Evolutionary conservation across 2,113 vertebrate species (phyloP).

Genomic region (Eclectus roratus): DNA sequence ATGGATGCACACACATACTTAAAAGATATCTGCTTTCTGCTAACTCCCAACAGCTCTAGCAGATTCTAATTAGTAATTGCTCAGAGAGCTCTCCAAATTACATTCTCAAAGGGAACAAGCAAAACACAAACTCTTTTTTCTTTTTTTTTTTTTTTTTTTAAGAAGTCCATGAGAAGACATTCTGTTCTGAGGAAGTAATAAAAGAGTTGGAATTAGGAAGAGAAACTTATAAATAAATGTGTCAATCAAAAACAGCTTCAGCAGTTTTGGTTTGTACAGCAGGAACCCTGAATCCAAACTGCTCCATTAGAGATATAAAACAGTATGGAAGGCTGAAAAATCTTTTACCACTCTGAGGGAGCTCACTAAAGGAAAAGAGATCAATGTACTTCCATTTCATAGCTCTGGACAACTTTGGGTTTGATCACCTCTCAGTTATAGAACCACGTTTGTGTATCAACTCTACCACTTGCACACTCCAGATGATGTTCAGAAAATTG

Average conservation of each 20-base stretch:
- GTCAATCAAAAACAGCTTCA: not conserved
- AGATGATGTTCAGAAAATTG: not conserved
- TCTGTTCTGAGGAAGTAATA: not conserved
- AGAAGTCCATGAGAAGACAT: not conserved
- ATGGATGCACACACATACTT: not conserved
- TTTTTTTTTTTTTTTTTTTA: not conserved
- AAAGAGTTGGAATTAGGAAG: not conserved
- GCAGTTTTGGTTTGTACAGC: not conserved
- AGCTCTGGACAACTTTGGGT: not conserved
- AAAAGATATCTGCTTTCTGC: not conserved
- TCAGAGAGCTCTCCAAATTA: not conserved
- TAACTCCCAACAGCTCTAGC: not conserved
- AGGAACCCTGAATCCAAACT: not conserved
- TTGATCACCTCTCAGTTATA: accelerated
- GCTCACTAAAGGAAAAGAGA: not conserved
- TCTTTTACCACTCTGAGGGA: not conserved
- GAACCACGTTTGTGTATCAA: not conserved
- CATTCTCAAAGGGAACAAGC: not conserved
- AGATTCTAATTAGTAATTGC: not conserved
- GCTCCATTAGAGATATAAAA: not conserved
- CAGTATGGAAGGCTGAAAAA: not conserved
- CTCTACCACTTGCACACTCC: not conserved
- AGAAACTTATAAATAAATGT: not conserved
- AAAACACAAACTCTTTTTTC: not conserved
- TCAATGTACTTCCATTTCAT: not conserved